These are phyloP conservation scores for Drosophila repleta DNA, from an alignment of 1,140 invertebrate species.

Conservation along the genomic window DNA sequence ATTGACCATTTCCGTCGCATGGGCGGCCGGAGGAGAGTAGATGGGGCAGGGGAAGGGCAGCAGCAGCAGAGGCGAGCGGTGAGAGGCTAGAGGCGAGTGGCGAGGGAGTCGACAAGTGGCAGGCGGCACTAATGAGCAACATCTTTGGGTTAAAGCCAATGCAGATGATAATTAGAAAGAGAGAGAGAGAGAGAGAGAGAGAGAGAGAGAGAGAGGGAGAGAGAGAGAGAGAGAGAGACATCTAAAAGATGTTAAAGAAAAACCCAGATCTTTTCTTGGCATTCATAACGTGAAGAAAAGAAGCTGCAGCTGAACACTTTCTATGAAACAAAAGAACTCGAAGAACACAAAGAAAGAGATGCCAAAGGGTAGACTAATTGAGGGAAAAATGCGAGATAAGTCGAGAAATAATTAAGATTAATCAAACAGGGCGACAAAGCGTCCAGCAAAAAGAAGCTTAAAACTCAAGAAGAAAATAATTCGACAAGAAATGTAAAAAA, in stretches of 20 bases:
- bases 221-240: background rate
- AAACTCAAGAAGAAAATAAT: background rate
- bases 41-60: too few species aligned
- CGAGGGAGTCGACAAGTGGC: background rate
- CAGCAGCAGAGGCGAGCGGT: too few species aligned
- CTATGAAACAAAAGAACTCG: background rate
- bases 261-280: background rate
- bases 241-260: background rate
- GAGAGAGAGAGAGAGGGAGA: background rate
- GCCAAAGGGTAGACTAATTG: background rate
- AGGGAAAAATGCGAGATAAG: background rate
- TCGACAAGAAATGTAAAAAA: too few species aligned
- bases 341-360: background rate
- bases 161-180: conserved; percentile 8
- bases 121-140: conserved; percentile 11
- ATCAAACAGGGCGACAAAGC: background rate
- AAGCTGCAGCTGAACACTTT: background rate
- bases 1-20: conserved; percentile 70
- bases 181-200: background rate
- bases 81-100: background rate
- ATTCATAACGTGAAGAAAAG: background rate
- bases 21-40: background rate
- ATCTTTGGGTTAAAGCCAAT: conserved; percentile 9
- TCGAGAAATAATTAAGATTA: conserved; percentile 9
- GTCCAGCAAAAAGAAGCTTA: background rate